phyloP scores from a whole-genome alignment of 2,113 vertebrate genomes.

The Isichthys henryi region DNA sequence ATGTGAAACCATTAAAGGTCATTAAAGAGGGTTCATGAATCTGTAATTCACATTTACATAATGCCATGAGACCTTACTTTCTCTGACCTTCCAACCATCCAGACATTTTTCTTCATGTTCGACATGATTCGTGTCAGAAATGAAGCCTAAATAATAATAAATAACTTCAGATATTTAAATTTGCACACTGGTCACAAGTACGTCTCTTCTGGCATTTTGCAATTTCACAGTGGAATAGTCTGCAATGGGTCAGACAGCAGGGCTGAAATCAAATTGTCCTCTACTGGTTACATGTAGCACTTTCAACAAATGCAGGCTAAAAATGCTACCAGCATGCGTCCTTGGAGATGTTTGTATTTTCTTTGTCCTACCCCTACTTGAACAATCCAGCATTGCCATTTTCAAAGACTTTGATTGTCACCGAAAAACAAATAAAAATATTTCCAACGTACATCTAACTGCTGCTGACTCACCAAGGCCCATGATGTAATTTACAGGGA shows the following conservation, averaged over 20 bases:
- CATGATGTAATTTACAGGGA: background rate
- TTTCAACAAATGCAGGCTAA: background rate
- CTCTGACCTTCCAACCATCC: slow-evolving; percentile 30
- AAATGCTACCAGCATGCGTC: background rate
- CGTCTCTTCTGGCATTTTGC: slow-evolving; percentile 2
- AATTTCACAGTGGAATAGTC: slow-evolving; percentile 30
- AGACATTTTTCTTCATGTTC: background rate
- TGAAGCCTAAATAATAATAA: background rate
- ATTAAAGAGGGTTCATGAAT: slow-evolving; percentile 35
- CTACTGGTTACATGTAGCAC: background rate
- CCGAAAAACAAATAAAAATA: background rate
- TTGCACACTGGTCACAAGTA: slow-evolving; percentile 20
- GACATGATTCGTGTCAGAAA: background rate
- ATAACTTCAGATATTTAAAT: background rate
- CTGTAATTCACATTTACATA: slow-evolving; percentile 34
- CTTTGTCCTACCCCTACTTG: background rate
- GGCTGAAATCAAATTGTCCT: slow-evolving; percentile 8
- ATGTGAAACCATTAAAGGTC: slow-evolving; percentile 36
- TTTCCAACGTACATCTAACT: background rate
- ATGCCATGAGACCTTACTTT: slow-evolving; percentile 34
- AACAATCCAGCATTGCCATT: background rate
- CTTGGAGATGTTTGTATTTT: background rate
- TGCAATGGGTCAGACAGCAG: slow-evolving; percentile 16
- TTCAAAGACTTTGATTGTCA: background rate
- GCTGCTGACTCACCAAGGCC: background rate